Base-by-base conservation (phyloP, 2,888 invertebrate species). In the Pantelozetes paolii region DNA sequence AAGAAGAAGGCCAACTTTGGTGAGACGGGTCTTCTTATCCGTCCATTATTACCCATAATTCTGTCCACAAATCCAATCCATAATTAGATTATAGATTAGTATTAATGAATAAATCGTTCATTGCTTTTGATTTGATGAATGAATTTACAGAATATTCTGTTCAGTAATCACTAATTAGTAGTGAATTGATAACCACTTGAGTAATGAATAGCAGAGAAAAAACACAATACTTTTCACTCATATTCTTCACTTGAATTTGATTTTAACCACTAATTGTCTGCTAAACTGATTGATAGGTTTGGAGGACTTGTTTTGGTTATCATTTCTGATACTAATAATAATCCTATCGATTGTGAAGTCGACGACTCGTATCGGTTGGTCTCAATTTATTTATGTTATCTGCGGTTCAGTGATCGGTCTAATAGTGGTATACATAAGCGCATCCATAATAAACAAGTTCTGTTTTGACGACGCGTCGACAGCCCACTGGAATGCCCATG, bases 401-500 rank as follows among this genome's bases (percentile, higher is more conserved):
- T 42, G 45, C 32, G 73, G 73, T 26, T 48, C 70, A 36, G 28
- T 69, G 36, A 54, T 70, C 18, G 28, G 26, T 3, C 40, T 73
- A 13, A 69, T 69, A 13, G 26, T 71, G 1, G 23, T 73, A 5
- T 73, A 73, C 48, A 15, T 59, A n/a, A 28, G 36, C 26, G 73
- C 73, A n/a, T 26, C 48, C 9, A 28, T 48, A 5, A 50, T 73
- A 18, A 73, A 73, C 50, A 73, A 73, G 57, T 50, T 73, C 23
- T 54, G 45, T 1, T 69, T 73, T 23, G 73, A 73, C 26, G 73
- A 73, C 48, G 50, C 70, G 15, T 11, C 45, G 2, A 73, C 73
- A 5, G 73, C 73, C 15, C 73, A 73, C 57, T 73, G 73, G 73
- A 73, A 73, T 36, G 73, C 73, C n/a, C 73, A 73, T 40, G 73